Base-by-base conservation (phyloP, 1,140 invertebrate species). In the Bombyx mori region DNA sequence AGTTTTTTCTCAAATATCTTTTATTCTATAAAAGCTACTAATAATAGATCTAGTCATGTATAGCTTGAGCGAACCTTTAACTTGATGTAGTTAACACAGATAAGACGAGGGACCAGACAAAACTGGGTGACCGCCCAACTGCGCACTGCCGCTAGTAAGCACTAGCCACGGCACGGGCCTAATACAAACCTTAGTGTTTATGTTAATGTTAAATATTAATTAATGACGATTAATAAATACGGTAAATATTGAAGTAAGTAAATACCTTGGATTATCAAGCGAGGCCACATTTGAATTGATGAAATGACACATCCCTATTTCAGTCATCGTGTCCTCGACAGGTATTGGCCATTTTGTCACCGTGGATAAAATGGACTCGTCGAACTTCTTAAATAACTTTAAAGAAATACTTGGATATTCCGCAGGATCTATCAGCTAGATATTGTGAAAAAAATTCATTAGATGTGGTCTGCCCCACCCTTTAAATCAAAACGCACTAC, bases 261-360 rank as follows among this genome's bases (percentile, higher is more conserved):
- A 77, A 73, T 69, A 86, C 82, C 56, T 52, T 22, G 82, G 79
- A 49, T 77, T 65, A 43, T 86, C 78, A 52, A 74, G 76, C 43
- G 63, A 46, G 3, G 77, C 82, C 26, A 82, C 69, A 59, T 86
- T 82, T 0, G 92, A 92, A 69, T 93, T 92, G 54, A 92, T 89
- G 43, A 89, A 81, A 70, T 92, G 91, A 68, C 92, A 93, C 54
- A 91, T 80, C 10, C 92, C 92, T 56, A 90, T 82, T 69, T 93
- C 92, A 0, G 90, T 91, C 71, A 92, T 89, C 1, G 88, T 87
- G 54, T 82, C 71, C 35, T 88, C 73, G 0, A 91, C 65, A 4
- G 77, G 65, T 1, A 90, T 76, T 3, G 77, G 61, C 54, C 79
- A 77, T 46, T 79, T 83, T 3, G 70, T 57, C 43, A 74, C 85